phyloP scores from a whole-genome alignment of 2,113 vertebrate genomes.

The Oreotrochilus melanogaster region DNA sequence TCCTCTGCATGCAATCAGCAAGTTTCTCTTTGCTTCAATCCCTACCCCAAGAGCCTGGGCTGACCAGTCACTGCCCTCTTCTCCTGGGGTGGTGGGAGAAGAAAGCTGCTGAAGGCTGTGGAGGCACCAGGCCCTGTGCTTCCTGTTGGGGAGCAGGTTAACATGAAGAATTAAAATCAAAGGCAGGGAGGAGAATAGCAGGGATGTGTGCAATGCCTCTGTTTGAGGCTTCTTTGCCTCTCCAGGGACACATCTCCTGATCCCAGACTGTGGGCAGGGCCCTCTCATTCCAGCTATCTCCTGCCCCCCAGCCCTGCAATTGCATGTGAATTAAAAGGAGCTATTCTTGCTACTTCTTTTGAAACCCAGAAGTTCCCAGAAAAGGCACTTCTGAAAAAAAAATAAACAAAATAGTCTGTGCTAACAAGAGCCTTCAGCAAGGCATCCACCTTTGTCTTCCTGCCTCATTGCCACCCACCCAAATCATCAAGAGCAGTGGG shows the following conservation, averaged over 20 bases:
- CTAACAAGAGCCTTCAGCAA: neutral
- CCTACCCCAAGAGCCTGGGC: neutral
- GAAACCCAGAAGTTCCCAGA: conserved; percentile 7
- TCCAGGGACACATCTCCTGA: conserved; percentile 6
- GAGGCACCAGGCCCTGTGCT: conserved; percentile 1
- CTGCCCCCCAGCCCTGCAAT: conserved; percentile 3
- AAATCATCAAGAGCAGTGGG: conserved; percentile 18
- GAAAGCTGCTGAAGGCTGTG: neutral
- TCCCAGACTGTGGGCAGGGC: neutral
- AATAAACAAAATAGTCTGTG: neutral
- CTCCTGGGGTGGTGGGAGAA: neutral
- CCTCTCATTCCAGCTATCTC: conserved; percentile 40
- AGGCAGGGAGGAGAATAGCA: conserved; percentile 1
- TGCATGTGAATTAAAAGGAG: conserved; percentile 5
- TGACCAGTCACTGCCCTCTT: neutral
- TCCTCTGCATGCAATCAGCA: neutral
- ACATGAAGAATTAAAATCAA: conserved; percentile 12
- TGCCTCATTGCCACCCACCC: conserved; percentile 16
- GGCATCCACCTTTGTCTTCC: conserved; percentile 30
- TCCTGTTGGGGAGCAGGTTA: neutral
- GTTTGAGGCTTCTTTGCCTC: conserved; percentile 18
- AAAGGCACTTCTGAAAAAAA: neutral
- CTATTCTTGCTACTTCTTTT: conserved; percentile 8
- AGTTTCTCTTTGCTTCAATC: neutral
- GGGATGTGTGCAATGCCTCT: neutral